Evolutionary conservation across 2,888 invertebrate species (phyloP), one percentile per base, ranked within the genome.

Genomic region (Taphrorychus bicolor): DNA sequence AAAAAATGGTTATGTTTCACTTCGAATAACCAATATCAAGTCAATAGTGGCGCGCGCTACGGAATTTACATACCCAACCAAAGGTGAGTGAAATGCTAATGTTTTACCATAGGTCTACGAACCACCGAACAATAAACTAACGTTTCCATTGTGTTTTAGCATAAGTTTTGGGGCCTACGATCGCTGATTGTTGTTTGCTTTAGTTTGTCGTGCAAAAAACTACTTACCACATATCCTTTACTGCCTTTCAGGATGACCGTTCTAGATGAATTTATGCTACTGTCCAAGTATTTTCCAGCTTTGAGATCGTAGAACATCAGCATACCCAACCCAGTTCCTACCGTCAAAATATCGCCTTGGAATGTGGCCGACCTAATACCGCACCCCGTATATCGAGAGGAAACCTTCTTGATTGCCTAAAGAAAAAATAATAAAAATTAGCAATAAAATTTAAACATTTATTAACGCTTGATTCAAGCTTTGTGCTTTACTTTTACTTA

Each of bases 251-350:
- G 84, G 4, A 93, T 92, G 56, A 94, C 94, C 0, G 94, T 94
- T 73, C 94, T 88, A 5, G 93, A 92, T 0, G 94, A 92, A 82
- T 94, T 94, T 14, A 94, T 94, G 77, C 92, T 93, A 71, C 94
- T 94, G 78, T 96, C 95, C 58, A 97, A 83, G 82, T 96, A 97
- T 82, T 95, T 95, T 53, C 92, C 92, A 21, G 94, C 95, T 75
- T 94, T 88, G 68, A 97, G 85, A 80, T 98, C 98, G 80, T 96
- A 97, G 83, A 98, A 97, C 87, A 97, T 90, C 1, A 98, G 84
- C 83, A 93, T 88, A 16, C 97, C 97, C 18, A 94, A 85, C 0
- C 97, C 97, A 0, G 97, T 97, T 16, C 97, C 97, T 71, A 97
- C 93, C 1, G 97, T 97, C 71, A 98, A 86, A 75, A 97, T 89